A percentile compares a stretch with the other conserved stretches of the same genome.
phyloP scores from a whole-genome alignment of 2,113 vertebrate species.

The Pomatorhinus ruficollis region DNA sequence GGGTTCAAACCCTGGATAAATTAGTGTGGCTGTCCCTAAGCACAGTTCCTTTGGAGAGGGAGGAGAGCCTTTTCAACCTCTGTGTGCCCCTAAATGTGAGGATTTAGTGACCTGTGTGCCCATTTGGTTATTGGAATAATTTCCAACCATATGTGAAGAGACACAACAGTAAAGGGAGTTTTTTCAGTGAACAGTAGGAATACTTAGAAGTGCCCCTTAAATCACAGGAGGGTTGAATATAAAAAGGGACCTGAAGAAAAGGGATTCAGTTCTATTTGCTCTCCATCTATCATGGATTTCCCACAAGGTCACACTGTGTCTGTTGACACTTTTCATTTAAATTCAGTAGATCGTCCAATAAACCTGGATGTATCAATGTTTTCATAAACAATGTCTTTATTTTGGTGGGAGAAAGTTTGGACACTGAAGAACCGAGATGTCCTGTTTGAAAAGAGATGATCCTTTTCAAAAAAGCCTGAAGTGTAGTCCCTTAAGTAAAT shows the following conservation, averaged over 20 bases:
- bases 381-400: neutral
- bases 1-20: neutral
- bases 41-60: neutral
- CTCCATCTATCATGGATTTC: neutral
- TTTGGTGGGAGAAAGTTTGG: neutral
- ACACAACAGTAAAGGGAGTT: neutral
- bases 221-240: neutral
- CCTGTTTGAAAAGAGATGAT: neutral
- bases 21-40: neutral
- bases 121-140: conserved; percentile 11
- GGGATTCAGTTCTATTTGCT: neutral
- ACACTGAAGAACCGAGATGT: neutral
- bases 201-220: neutral
- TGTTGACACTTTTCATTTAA: neutral
- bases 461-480: neutral
- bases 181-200: neutral
- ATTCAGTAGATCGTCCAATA: neutral
- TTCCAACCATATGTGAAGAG: neutral
- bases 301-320: neutral
- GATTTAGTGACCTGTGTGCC: conserved; percentile 33
- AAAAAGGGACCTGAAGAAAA: neutral
- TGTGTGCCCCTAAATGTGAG: neutral
- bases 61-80: neutral
- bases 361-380: neutral
- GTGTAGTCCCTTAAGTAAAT: neutral